phyloP scores from a whole-genome alignment of 2,113 vertebrate species.

The Psilopsiagon aymara region DNA sequence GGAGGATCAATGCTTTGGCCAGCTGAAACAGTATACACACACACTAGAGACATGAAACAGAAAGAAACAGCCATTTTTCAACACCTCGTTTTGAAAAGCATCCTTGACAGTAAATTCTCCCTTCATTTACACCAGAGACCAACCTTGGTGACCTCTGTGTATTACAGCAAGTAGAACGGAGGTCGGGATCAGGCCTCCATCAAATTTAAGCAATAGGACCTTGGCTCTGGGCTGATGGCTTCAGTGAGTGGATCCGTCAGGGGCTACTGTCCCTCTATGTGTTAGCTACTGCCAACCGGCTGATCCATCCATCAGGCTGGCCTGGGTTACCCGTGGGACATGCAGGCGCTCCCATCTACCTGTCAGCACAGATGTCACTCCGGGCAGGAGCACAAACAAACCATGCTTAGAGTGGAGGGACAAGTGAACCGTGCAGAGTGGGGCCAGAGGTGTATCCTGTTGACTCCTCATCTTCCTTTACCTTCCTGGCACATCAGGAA shows the following conservation, averaged over 20 bases:
- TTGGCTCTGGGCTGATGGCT: neutral
- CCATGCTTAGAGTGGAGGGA: neutral
- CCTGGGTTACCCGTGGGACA: neutral
- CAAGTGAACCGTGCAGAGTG: constrained; percentile 4
- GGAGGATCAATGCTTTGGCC: neutral
- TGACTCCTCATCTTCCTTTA: neutral
- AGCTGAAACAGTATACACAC: neutral
- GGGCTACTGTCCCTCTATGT: neutral
- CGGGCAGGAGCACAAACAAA: constrained; percentile 35
- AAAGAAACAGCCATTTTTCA: constrained; percentile 16
- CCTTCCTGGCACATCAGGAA: neutral
- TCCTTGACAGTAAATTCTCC: neutral
- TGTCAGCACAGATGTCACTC: constrained; percentile 36
- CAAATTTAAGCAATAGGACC: neutral
- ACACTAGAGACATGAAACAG: neutral
- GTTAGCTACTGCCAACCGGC: neutral
- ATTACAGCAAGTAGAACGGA: neutral
- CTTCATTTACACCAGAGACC: neutral
- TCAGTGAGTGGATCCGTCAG: constrained; percentile 34
- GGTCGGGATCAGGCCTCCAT: rapidly evolving
- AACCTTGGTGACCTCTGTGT: neutral
- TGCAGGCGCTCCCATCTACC: neutral
- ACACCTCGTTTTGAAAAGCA: constrained; percentile 4
- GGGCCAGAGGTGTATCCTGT: constrained; percentile 36
- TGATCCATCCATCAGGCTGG: neutral